Evolutionary conservation across 2,888 invertebrate species (phyloP), one percentile per base, ranked within the genome.

Genomic region (Apamea anceps): DNA sequence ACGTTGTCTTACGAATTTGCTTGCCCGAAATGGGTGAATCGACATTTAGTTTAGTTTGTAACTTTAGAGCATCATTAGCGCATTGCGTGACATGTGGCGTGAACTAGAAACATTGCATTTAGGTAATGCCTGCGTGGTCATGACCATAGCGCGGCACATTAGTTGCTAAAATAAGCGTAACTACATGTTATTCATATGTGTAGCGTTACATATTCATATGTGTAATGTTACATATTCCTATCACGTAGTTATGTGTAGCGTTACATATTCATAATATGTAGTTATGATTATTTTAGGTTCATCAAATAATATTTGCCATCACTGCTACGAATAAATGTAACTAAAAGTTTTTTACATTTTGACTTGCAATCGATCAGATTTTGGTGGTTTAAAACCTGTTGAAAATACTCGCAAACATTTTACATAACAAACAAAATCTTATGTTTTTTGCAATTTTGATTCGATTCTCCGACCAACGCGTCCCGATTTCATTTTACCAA

Each of bases 51-150:
- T n/a, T n/a, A n/a, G 1, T 48, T 73, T 21, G 2, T 37, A 48
- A 37, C 7, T 37, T 51, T n/a, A 37, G 18, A 21, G n/a, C 2
- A 32, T 32, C 13, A 45, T 21, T 28, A 45, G 21, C 5, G 13
- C 2, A 32, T 32, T 45, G 32, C 25, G 76, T 25, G 25, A 28
- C 18, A 75, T 25, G 32, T 63, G 45, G n/a, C 45, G 21, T 79
- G 54, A 80, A 65, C 42, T 54, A 57, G 63, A 71, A 80, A 79
- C 32, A 71, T 68, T 66, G 7, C 15, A 28, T 28, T 62, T 28
- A n/a, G n/a, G n/a, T n/a, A 62, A 65, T 32, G 13, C 10, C n/a
- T 3, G 42, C 54, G 21, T 79, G n/a, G 54, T 54, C 70, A 79
- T 32, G 10, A 18, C 25, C 13, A 5, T 32, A 48, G 57, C 21